Evolutionary conservation across 2,113 vertebrate species (phyloP).

Genomic region (Ceyx melanurus): DNA sequence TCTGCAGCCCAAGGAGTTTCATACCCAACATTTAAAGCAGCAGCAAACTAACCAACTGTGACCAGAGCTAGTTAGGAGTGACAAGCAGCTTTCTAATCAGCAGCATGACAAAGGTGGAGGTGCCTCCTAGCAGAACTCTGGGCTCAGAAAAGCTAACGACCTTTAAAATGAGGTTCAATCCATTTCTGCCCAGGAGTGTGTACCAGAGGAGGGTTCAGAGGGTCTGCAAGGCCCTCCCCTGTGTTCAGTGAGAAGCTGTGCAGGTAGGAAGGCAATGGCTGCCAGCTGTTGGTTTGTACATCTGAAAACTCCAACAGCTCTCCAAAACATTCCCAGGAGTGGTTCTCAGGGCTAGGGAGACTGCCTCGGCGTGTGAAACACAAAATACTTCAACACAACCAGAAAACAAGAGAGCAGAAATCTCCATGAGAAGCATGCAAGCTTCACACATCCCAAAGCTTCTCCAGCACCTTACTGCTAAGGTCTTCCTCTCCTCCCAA

Average conservation of each 20-base stretch:
- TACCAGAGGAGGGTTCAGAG: neutral
- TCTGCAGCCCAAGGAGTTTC: neutral
- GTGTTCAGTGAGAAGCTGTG: neutral
- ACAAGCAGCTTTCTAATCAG: neutral
- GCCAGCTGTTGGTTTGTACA: neutral
- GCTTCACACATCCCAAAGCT: neutral
- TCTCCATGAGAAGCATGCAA: neutral
- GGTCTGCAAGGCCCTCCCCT: neutral
- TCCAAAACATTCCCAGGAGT: neutral
- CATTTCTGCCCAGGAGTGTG: neutral
- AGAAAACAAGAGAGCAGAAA: neutral
- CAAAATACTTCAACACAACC: neutral
- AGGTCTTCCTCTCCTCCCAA: neutral
- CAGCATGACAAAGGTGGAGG: neutral
- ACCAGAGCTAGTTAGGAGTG: neutral
- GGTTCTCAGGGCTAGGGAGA: neutral
- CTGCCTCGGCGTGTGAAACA: neutral
- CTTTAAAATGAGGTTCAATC: neutral
- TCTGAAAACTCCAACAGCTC: neutral
- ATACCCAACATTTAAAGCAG: neutral
- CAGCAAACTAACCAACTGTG: rapidly evolving
- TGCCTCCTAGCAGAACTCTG: neutral
- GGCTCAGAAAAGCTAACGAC: neutral
- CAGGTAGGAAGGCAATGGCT: neutral
- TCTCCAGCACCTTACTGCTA: neutral